phyloP scores from a whole-genome alignment of 2,797 vertebrate species.

The Lepus townsendii region DNA sequence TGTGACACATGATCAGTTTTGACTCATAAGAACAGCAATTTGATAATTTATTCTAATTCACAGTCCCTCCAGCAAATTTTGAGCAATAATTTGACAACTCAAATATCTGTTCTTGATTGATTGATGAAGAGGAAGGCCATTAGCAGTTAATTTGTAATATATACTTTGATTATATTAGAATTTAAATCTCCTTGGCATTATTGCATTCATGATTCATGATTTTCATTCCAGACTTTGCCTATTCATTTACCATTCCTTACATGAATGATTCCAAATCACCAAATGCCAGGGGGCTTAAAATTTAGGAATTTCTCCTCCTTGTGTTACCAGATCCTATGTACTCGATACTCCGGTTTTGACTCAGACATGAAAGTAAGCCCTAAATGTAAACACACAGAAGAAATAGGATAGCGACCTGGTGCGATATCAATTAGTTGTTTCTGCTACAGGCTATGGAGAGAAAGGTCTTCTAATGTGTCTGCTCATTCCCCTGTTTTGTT shows the following conservation, averaged over 20 bases:
- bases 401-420: not conserved
- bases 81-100: constrained; percentile 18
- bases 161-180: not conserved
- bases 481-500: not conserved
- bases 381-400: not conserved
- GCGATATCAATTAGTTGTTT: not conserved
- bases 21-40: not conserved
- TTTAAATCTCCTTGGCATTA: constrained; percentile 15
- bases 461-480: rapidly evolving
- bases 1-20: not conserved
- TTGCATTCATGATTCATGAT: constrained; percentile 59
- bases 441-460: not conserved
- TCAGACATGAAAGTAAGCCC: not conserved
- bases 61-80: not conserved
- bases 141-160: constrained; percentile 60
- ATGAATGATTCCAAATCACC: constrained; percentile 40
- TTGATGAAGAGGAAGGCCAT: constrained; percentile 32
- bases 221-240: constrained; percentile 47
- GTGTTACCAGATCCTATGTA: not conserved
- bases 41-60: not conserved
- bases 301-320: constrained; percentile 35
- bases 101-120: constrained; percentile 60
- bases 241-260: constrained; percentile 50
- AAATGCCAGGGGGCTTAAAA: not conserved
- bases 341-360: not conserved